A percentile compares a stretch with the other conserved stretches of the same genome.
These are phyloP conservation scores for Mnemiopsis leidyi DNA, from an alignment of 37 sponge, comb jelly and placozoan genomes.

Conservation along the genomic window DNA sequence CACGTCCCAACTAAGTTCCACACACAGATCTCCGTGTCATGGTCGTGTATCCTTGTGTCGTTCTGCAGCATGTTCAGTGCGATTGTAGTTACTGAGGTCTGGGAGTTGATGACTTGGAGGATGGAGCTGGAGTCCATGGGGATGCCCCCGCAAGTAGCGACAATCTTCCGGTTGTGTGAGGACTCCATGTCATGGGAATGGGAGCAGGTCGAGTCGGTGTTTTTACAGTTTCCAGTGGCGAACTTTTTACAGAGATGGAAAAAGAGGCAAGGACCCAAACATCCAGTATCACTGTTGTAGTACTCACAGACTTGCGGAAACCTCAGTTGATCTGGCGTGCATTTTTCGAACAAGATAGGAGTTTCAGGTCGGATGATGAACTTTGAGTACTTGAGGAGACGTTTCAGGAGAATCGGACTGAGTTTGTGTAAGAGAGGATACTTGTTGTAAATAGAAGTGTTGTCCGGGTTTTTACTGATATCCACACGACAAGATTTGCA, in stretches of 20 bases:
- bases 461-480: constrained; percentile 25
- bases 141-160: neutral
- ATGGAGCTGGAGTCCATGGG: constrained; percentile 6
- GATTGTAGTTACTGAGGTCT: constrained; percentile 35
- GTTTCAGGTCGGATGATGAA: constrained; percentile 56
- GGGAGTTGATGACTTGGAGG: constrained; percentile 4
- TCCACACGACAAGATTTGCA: neutral
- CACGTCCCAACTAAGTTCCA: constrained; percentile 56
- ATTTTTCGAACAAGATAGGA: constrained; percentile 49
- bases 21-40: constrained; percentile 54
- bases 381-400: constrained; percentile 36
- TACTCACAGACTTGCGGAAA: constrained; percentile 53
- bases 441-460: constrained; percentile 33
- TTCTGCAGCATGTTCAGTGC: constrained; percentile 29
- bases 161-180: constrained; percentile 12
- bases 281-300: constrained; percentile 53
- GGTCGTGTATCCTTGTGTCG: constrained; percentile 55
- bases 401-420: neutral
- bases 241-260: constrained; percentile 46
- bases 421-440: constrained; percentile 15
- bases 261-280: constrained; percentile 36
- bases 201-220: neutral
- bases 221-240: neutral
- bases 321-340: constrained; percentile 18
- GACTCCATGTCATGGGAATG: constrained; percentile 11